phyloP scores from a whole-genome alignment of 30 jellyfish, hydroid and myxozoan species.

The Phacellophora camtschatica region DNA sequence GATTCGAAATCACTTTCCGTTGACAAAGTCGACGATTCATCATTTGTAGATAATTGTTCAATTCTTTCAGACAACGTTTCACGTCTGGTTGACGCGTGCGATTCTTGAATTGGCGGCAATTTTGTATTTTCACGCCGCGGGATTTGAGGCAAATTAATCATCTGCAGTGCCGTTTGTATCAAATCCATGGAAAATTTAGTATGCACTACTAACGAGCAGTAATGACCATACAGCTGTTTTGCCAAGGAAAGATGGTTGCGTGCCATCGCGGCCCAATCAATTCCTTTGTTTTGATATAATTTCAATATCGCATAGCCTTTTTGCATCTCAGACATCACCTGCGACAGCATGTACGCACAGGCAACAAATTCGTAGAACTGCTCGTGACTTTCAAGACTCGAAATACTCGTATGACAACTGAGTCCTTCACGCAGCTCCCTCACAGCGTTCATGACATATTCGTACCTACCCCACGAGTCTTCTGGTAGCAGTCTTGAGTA shows the following conservation, averaged over 20 bases:
- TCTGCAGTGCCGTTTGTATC: constrained; percentile 8
- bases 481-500: constrained; percentile 13
- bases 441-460: constrained; percentile 29
- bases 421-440: constrained; percentile 47
- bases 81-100: too few relatives aligned
- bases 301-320: too few relatives aligned
- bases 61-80: not conserved
- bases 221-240: constrained; percentile 24
- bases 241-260: not conserved
- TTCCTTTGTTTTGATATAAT: not conserved
- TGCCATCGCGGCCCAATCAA: not conserved
- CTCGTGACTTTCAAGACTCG: constrained; percentile 59
- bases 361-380: constrained; percentile 50
- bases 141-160: constrained; percentile 21
- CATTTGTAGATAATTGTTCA: not conserved
- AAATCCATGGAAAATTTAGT: constrained; percentile 4
- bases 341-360: constrained; percentile 47
- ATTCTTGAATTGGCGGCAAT: not conserved
- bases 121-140: not conserved
- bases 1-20: not conserved
- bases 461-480: not conserved
- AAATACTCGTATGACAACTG: constrained; percentile 50
- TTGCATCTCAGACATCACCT: constrained; percentile 1
- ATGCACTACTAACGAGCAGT: constrained; percentile 45
- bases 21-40: not conserved